phyloP scores from a whole-genome alignment of 1,140 invertebrate species.

The Platyscapa corneri region DNA sequence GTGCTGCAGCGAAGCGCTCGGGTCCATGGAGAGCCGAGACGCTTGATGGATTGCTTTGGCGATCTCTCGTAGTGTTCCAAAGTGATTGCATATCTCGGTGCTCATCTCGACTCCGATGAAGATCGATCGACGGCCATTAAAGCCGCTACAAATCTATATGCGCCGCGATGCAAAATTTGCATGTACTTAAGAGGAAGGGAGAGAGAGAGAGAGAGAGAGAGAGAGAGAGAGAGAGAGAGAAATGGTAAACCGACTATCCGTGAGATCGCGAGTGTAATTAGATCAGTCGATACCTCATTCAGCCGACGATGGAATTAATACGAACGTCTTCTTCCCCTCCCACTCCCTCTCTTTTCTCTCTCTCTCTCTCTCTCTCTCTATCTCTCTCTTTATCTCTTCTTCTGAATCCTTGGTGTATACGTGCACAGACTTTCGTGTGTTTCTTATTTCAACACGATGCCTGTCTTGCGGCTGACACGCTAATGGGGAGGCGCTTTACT shows the following conservation, averaged over 20 bases:
- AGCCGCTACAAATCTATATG: conserved; percentile 61
- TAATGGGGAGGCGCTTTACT: conserved; percentile 21
- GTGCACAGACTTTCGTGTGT: not conserved
- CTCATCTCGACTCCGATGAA: conserved; percentile 67
- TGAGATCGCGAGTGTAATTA: conserved; percentile 54
- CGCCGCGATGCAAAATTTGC: conserved; percentile 52
- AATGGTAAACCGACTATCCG: conserved; percentile 50
- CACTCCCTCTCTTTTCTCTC: not conserved
- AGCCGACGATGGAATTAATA: conserved; percentile 52
- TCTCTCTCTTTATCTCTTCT: not conserved
- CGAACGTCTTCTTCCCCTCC: conserved; percentile 14
- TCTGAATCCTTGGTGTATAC: not conserved
- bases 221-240: no score
- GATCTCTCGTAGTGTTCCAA: conserved; percentile 63
- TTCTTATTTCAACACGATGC: conserved; percentile 25
- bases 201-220: no score
- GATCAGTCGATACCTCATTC: conserved; percentile 53
- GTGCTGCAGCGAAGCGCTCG: not conserved
- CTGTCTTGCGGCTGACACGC: conserved; percentile 25
- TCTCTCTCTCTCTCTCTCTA: not conserved
- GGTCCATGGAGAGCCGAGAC: conserved; percentile 53
- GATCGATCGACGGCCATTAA: conserved; percentile 66
- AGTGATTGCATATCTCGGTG: conserved; percentile 68
- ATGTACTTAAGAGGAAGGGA: conserved; percentile 44
- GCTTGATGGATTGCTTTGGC: conserved; percentile 65